Evolutionary conservation across 2,888 invertebrate genomes (phyloP), one percentile per base, ranked within the genome.

Genomic region (Isotomurus palustris): DNA sequence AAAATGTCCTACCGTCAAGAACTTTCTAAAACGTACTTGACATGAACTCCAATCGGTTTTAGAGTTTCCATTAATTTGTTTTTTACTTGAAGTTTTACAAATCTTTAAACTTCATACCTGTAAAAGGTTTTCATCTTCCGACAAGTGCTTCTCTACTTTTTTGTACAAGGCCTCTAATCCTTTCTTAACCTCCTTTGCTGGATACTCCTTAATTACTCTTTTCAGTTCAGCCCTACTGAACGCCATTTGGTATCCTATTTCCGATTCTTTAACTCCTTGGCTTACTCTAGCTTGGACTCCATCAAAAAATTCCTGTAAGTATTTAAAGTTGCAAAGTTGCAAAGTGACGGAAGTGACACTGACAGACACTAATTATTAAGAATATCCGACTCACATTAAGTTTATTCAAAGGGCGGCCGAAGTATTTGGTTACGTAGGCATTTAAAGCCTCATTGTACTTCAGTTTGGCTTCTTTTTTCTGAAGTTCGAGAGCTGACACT

Each of bases 191-290:
- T 93, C 87, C 73, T 88, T 84, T 6, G 86, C 87, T 2, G 96
- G 95, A 80, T 97, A 97, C 75, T 93, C 87, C 70, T 87, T 88
- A 59, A 96, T 93, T 41, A 95, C 90, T 76, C 93, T 91, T 56
- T 93, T 83, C 70, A 99, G 80, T 78, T 97, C 96, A 78, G 93
- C 92, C 78, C 96, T 94, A 75, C 92, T 94, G 78, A 89, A 97
- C 35, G 93, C 94, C 78, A 94, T 84, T 79, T 97, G 96, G 79
- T 92, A 99, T 74, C 95, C 91, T 54, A 99, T 91, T 81, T 99
- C 97, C 40, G 94, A 91, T 74, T 91, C 91, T 75, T 93, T 94
- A 48, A 94, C 92, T 53, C 99, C 97, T 73, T 88, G 86, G 53
- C 89, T 87, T 62, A 97, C 92, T 75, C 90, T 88, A 64, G 86